These are phyloP conservation scores for Peromyscus maniculatus DNA, from an alignment of 2,113 vertebrate species.

Conservation along the genomic window DNA sequence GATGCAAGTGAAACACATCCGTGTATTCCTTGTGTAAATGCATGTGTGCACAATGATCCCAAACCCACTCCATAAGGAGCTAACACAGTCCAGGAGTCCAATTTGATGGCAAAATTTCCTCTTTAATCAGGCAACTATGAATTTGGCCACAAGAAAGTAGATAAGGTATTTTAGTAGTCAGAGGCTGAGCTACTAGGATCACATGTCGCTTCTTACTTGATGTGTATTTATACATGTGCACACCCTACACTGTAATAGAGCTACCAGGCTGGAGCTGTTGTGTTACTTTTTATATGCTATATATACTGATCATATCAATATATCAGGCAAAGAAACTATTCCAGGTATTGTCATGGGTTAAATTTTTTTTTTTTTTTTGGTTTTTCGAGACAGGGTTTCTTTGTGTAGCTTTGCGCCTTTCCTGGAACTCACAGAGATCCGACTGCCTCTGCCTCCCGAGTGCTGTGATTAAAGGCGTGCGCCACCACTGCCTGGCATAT, in stretches of 20 bases:
- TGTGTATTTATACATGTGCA: background rate
- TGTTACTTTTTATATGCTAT: background rate
- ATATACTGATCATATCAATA: background rate
- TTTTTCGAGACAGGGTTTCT: too few species aligned
- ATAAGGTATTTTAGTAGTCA: background rate
- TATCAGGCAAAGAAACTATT: slow-evolving; percentile 11
- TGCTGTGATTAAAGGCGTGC: too few species aligned
- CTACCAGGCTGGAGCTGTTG: background rate
- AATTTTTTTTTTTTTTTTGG: background rate
- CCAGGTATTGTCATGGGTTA: background rate
- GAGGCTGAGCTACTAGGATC: background rate
- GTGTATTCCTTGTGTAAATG: background rate
- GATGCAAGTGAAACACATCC: background rate
- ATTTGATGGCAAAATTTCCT: background rate
- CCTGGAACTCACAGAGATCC: too few species aligned
- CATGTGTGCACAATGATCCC: background rate
- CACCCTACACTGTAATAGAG: too few species aligned
- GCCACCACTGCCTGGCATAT: background rate
- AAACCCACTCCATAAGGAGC: background rate
- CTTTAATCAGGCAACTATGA: background rate
- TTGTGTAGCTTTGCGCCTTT: too few species aligned
- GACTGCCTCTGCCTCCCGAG: too few species aligned
- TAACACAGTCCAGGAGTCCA: background rate
- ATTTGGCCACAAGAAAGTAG: background rate
- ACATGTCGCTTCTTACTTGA: background rate